Percentiles rank a stretch among this genome's conserved stretches.
These are phyloP conservation scores for Poecilia wingei DNA, from an alignment of 2,797 vertebrate species.

Conservation along the genomic window DNA sequence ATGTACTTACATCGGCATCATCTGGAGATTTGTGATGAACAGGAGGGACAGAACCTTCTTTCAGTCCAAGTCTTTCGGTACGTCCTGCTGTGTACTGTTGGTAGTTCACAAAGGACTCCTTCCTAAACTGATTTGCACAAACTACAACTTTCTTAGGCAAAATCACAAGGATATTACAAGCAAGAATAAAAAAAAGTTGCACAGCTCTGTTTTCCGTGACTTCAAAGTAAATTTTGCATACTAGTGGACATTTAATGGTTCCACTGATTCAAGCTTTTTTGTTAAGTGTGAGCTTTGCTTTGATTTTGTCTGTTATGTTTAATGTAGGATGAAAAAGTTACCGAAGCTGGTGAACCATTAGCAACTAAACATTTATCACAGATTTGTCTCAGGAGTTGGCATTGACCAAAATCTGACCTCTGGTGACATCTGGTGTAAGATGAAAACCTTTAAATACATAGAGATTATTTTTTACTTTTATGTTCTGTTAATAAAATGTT, in stretches of 20 bases:
- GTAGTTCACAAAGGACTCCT: no score
- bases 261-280: not conserved
- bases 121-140: no score
- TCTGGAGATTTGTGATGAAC: no score
- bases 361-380: not conserved
- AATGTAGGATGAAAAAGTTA: not conserved
- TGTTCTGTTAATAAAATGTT: not conserved
- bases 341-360: not conserved
- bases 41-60: no score
- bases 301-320: not conserved
- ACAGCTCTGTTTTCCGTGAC: no score
- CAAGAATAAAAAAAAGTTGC: no score
- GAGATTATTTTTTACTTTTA: not conserved
- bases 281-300: conserved; percentile 1
- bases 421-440: not conserved
- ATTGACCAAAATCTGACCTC: not conserved
- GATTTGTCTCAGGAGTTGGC: not conserved
- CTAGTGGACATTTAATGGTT: not conserved
- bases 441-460: not conserved
- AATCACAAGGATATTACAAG: no score
- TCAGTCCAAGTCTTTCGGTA: no score
- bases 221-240: no score
- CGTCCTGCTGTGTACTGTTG: no score
- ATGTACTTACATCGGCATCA: no score
- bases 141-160: no score